Conservation (phyloP, 2,797 vertebrate genomes). For the Urocyon cinereoargenteus region DNA sequence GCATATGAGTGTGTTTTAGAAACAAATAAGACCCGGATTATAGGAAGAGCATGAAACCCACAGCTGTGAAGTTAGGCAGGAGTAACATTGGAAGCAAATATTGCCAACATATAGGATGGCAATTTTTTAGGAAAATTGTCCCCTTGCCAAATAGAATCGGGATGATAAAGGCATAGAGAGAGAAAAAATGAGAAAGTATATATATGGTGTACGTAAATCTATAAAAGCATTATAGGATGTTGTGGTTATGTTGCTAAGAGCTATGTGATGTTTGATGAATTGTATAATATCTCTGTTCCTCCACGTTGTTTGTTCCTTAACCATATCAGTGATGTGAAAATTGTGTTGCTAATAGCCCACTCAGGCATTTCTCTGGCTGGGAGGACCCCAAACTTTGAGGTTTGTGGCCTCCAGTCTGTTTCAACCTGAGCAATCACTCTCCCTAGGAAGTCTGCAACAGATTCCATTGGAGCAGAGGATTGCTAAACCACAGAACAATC, state of each 20-base stretch:
- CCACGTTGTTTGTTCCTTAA: neutral
- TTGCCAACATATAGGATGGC: neutral
- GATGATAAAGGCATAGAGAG: neutral
- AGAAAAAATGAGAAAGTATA: neutral
- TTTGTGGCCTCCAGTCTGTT: neutral
- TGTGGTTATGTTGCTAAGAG: neutral
- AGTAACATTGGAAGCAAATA: constrained; percentile 3
- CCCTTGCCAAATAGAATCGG: neutral
- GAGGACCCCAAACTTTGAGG: neutral
- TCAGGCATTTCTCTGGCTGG: neutral
- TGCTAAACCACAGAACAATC: neutral
- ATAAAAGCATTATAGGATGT: neutral
- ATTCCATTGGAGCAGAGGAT: neutral
- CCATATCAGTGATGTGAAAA: neutral
- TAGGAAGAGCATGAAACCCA: neutral
- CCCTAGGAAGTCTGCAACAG: neutral
- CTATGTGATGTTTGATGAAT: neutral
- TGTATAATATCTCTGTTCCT: neutral
- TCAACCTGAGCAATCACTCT: neutral
- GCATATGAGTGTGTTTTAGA: neutral
- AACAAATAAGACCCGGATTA: neutral
- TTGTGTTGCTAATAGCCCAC: neutral
- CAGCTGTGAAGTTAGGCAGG: neutral
- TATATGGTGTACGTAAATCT: too few species aligned
- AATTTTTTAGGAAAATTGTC: neutral